Percentiles rank a stretch among this genome's conserved stretches.
Evolutionary conservation across 2,113 vertebrate genomes (phyloP).

Genomic region (Australoheros scitulus): DNA sequence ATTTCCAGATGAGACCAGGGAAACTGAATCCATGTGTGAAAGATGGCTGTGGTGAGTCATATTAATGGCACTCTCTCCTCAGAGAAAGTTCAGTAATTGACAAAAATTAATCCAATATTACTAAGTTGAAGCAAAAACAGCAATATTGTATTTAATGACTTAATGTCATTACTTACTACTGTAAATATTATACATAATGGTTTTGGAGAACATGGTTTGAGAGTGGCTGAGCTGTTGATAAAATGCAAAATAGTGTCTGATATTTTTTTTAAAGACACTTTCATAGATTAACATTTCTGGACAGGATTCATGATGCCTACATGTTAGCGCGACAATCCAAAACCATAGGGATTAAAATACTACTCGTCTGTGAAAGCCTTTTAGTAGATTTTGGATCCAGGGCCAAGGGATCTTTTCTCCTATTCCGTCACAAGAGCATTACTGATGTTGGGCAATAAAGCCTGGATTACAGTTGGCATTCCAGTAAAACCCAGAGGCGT

Average conservation of each 20-base stretch:
- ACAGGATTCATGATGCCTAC: neutral
- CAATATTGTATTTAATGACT: neutral
- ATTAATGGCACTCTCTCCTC: constrained; percentile 55
- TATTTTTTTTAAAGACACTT: neutral
- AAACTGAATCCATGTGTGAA: constrained; percentile 15
- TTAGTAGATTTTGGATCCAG: neutral
- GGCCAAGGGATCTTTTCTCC: constrained; percentile 12
- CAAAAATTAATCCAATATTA: constrained; percentile 3
- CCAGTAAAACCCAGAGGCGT: neutral
- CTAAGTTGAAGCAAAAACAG: neutral
- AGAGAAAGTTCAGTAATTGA: constrained; percentile 9
- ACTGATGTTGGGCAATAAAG: constrained; percentile 6
- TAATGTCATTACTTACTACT: neutral
- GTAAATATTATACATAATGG: neutral
- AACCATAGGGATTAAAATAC: neutral
- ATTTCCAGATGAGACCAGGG: constrained; percentile 22
- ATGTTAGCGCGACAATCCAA: neutral
- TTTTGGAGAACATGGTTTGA: neutral
- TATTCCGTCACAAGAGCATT: constrained; percentile 12
- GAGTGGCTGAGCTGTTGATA: neutral
- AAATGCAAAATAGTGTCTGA: neutral
- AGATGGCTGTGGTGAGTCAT: constrained; percentile 23
- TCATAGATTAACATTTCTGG: too few relatives aligned
- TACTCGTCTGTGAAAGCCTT: neutral
- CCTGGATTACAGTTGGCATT: neutral